phyloP scores from a whole-genome alignment of 2,888 invertebrate genomes.

The Molanna angustata region DNA sequence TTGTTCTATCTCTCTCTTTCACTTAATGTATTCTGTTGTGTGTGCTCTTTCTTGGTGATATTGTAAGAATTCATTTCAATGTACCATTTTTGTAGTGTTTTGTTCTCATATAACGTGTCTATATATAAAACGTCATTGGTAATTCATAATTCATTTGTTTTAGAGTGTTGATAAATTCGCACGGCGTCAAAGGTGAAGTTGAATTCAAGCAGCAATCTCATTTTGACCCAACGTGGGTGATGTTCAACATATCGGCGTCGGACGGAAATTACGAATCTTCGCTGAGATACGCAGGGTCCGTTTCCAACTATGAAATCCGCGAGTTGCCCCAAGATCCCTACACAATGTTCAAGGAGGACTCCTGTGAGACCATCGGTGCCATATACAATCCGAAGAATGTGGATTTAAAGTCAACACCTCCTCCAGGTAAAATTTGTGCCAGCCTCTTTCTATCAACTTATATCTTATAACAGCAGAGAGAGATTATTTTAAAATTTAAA shows the following conservation, averaged over 20 bases:
- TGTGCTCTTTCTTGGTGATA: no score
- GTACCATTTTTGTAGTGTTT: no score
- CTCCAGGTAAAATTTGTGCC: conserved; percentile 59
- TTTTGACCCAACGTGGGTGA: conserved; percentile 80
- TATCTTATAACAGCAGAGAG: no score
- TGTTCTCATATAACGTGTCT: no score
- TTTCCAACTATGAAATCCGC: conserved; percentile 68
- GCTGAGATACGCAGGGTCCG: conserved; percentile 70
- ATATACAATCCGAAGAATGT: conserved; percentile 73
- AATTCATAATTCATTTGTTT: conserved; percentile 21
- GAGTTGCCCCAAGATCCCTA: conserved; percentile 65
- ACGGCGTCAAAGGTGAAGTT: conserved; percentile 78
- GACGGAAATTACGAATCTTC: conserved; percentile 66
- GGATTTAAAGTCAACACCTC: conserved; percentile 58
- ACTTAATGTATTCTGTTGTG: no score
- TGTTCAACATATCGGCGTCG: conserved; percentile 66
- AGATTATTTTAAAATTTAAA: no score
- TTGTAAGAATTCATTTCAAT: no score
- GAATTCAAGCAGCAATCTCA: conserved; percentile 76
- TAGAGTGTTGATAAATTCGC: conserved; percentile 70
- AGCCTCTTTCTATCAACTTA: no score
- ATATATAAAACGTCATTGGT: no score
- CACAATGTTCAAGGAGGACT: conserved; percentile 38
- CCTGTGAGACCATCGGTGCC: conserved; percentile 69
- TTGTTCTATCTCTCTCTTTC: no score